Evolutionary conservation across 2,888 invertebrate species (phyloP).

Genomic region (Vannuccia rotundouncinata): DNA sequence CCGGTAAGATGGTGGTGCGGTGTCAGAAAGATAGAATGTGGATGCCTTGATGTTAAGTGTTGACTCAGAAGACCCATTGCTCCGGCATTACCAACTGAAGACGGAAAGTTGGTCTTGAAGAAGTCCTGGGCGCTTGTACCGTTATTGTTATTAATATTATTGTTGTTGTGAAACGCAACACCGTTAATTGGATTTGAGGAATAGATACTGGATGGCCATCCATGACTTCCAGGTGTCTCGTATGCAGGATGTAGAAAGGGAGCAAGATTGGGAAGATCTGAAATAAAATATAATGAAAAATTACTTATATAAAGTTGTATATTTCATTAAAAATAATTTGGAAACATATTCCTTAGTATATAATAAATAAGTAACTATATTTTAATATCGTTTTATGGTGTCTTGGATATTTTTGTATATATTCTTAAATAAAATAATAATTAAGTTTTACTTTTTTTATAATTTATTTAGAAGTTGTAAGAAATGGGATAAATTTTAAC

Average conservation of each 20-base stretch:
- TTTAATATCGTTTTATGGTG: too few species aligned
- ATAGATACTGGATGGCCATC: background rate
- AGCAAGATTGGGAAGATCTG: background rate
- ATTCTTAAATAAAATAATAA: too few species aligned
- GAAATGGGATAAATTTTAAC: too few species aligned
- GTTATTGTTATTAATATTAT: background rate
- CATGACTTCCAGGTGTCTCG: background rate
- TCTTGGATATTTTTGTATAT: too few species aligned
- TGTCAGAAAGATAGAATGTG: background rate
- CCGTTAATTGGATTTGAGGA: background rate
- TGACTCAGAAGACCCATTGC: conserved; percentile 1
- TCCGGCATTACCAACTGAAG: background rate
- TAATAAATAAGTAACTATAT: too few species aligned
- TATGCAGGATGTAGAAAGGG: background rate
- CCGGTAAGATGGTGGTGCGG: background rate
- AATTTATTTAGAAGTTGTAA: too few species aligned
- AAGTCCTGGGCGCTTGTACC: background rate
- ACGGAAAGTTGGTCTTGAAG: background rate
- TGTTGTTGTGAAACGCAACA: background rate
- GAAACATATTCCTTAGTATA: background rate
- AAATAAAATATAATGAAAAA: too few species aligned
- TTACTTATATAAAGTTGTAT: too few species aligned
- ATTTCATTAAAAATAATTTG: background rate
- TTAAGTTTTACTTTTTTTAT: too few species aligned
- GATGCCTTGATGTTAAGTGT: background rate